Percentiles rank a stretch among this genome's conserved stretches.
Conservation (phyloP, 2,797 vertebrate species). For the Cuculus canorus region DNA sequence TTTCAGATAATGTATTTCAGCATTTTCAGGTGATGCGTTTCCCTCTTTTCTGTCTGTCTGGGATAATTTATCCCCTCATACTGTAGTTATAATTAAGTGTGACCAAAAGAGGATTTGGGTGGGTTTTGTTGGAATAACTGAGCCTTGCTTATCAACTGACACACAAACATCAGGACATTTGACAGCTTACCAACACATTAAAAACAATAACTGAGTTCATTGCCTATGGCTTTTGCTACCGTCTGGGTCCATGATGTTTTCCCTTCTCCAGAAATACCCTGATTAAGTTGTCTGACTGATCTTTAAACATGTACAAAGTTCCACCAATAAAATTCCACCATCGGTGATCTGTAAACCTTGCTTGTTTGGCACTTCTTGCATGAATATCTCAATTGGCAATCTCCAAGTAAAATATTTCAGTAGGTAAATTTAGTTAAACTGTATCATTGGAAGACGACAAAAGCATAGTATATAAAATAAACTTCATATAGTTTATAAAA, state of each 20-base stretch:
- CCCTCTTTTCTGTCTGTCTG: neutral
- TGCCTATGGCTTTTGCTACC: neutral
- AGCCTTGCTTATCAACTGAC: neutral
- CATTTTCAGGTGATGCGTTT: neutral
- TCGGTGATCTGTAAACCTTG: conserved; percentile 34
- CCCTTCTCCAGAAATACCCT: neutral
- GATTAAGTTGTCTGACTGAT: neutral
- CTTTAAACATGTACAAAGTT: neutral
- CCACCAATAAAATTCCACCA: conserved; percentile 45
- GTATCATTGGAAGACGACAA: neutral
- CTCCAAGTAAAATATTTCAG: conserved; percentile 28
- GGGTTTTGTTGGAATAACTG: neutral
- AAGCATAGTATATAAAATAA: too few species aligned
- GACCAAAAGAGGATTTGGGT: neutral
- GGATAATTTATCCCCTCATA: too few species aligned
- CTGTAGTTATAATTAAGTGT: too few species aligned
- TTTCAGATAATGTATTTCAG: neutral
- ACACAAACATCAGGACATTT: neutral
- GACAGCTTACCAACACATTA: neutral
- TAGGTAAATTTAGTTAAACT: conserved; percentile 29
- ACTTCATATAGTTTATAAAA: neutral
- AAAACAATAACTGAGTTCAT: neutral
- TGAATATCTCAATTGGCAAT: conserved; percentile 6
- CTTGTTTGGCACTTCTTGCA: conserved; percentile 20
- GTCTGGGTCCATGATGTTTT: neutral